phyloP scores from a whole-genome alignment of 2,113 vertebrate genomes.

The Pseudopodoces humilis region DNA sequence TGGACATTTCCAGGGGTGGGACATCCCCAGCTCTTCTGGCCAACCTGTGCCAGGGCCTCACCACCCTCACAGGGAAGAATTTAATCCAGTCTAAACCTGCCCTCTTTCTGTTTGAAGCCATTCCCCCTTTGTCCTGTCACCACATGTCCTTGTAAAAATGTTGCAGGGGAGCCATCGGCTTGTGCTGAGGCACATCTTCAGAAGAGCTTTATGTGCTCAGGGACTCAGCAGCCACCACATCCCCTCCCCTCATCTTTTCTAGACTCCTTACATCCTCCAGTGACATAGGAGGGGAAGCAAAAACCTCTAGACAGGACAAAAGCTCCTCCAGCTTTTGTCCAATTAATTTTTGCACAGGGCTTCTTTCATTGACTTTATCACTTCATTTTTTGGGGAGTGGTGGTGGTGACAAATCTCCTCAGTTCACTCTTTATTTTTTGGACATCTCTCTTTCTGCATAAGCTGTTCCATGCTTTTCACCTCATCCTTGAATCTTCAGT shows the following conservation, averaged over 20 bases:
- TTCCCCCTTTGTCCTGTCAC: background rate
- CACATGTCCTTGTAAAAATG: background rate
- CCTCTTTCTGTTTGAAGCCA: background rate
- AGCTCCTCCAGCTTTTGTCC: background rate
- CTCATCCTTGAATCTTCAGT: background rate
- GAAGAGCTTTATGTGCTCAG: background rate
- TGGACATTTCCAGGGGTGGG: background rate
- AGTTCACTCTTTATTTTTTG: background rate
- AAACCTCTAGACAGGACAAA: background rate
- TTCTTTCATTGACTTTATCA: background rate
- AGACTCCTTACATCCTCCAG: background rate
- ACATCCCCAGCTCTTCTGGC: fast-evolving
- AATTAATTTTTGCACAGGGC: background rate
- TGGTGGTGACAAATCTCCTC: background rate
- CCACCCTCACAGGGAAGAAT: background rate
- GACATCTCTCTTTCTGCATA: background rate
- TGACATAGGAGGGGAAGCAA: background rate
- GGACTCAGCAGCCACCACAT: background rate
- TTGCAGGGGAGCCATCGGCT: background rate
- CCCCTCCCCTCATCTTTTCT: background rate
- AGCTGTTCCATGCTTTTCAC: background rate
- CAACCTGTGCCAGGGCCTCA: fast-evolving
- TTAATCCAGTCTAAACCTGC: background rate
- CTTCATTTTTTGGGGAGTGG: background rate
- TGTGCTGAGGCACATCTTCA: background rate